A percentile compares a stretch with the other conserved stretches of the same genome.
Evolutionary conservation across 2,113 vertebrate genomes (phyloP).

Genomic region (Pterocles orientalis): DNA sequence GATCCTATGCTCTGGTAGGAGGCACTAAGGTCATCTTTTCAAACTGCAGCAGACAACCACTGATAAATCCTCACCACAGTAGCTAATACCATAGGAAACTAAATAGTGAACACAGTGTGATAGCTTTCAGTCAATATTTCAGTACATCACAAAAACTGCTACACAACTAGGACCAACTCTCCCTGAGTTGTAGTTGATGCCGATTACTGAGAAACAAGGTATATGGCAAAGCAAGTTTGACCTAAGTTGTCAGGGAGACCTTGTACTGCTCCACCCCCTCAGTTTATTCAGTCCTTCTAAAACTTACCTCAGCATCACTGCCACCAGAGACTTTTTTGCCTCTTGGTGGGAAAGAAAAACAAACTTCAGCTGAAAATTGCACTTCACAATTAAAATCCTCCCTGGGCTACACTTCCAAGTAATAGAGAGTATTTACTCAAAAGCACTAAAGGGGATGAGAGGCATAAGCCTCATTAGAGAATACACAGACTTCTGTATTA

Average conservation of each 20-base stretch:
- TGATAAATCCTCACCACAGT: background rate
- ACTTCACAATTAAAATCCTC: background rate
- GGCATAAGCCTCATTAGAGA: slow-evolving; percentile 5
- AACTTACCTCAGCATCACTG: background rate
- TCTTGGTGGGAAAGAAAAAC: background rate
- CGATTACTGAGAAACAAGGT: background rate
- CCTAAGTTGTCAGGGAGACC: background rate
- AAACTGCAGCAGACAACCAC: background rate
- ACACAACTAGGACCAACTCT: background rate
- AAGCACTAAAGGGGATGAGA: background rate
- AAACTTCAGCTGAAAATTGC: background rate
- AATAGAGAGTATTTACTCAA: background rate
- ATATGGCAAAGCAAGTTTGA: background rate
- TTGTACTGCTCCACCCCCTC: background rate
- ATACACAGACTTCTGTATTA: slow-evolving; percentile 3
- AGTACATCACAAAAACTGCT: background rate
- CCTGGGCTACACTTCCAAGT: slow-evolving; percentile 5
- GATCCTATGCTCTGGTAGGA: background rate
- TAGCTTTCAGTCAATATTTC: background rate
- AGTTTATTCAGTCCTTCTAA: background rate
- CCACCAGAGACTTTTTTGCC: background rate
- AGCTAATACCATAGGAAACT: background rate
- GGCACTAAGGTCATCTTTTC: background rate
- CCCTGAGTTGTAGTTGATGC: rapidly evolving
- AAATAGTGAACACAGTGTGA: background rate